Evolutionary conservation across 2,113 vertebrate genomes (phyloP), one percentile per base, ranked within the genome.

Genomic region (Amazona vittata): DNA sequence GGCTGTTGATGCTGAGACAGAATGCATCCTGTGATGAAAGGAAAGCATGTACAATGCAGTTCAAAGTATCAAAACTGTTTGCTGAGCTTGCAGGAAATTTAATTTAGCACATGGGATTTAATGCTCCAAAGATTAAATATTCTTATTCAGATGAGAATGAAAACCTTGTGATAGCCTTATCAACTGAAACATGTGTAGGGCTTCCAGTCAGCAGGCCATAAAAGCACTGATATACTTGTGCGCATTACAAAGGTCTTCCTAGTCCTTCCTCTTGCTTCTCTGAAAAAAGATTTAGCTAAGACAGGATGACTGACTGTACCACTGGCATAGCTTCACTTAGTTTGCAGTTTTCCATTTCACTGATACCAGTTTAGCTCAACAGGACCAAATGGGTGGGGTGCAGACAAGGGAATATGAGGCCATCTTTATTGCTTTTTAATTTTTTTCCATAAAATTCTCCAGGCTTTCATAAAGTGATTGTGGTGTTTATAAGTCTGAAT

Each of bases 21-120:
- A 96, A 90, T 57, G 73, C 65, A 91, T 94, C 95, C 94, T 92
- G 90, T 76, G 84, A 91, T 87, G 89, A 96, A 97, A 93, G 96
- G 88, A 84, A 92, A 91, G 49, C 73, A 55, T 63, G 63, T 86
- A 96, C 94, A 95, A 95, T 95, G 90, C 77, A 96, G 92, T 95
- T 96, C 96, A 96, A 94, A 91, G 86, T 93, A 94, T 64, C 93
- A 97, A 94, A 97, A 91, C 50, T 85, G 28, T 90, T 92, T 89
- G 93, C 93, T 96, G 94, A 91, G 86, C 86, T 93, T 78, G 93
- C 95, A 96, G 95, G 93, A 97, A 96, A 93, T 96, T 77, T 95
- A 95, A 93, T 96, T 96, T 97, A 95, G 69, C 75, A 63, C 83
- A 81, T 77, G 83, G 62, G 33, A 84, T 60, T 71, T 90, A 55